phyloP scores from a whole-genome alignment of 2,113 vertebrate species.

The Andinoacara biseriatus region DNA sequence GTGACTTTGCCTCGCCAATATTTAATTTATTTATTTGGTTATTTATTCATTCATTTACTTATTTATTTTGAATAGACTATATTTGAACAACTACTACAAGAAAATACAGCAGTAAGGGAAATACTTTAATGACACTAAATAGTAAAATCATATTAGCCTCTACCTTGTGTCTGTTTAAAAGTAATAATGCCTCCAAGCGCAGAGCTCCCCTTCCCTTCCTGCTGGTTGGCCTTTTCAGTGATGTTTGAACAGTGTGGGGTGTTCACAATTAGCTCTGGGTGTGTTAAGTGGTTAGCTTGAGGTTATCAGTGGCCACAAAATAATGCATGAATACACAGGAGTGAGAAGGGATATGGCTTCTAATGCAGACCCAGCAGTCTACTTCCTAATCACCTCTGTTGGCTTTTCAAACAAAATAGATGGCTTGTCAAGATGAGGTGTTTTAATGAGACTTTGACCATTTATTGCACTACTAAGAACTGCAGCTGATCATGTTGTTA shows the following conservation, averaged over 20 bases:
- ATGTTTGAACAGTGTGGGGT: slow-evolving; percentile 12
- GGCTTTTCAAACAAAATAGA: neutral
- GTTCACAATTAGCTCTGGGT: slow-evolving; percentile 14
- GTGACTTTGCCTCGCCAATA: neutral
- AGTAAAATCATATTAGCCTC: neutral
- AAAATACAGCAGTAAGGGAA: neutral
- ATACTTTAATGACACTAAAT: neutral
- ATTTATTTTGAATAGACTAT: neutral
- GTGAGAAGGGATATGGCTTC: neutral
- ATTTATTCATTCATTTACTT: neutral
- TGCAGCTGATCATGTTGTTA: neutral
- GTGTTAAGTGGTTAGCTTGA: neutral
- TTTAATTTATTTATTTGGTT: neutral
- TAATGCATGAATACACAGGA: neutral
- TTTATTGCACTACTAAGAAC: neutral
- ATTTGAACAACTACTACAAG: neutral
- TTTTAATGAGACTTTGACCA: neutral
- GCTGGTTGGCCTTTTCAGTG: slow-evolving; percentile 55
- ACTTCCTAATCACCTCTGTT: neutral
- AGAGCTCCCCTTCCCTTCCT: slow-evolving; percentile 4
- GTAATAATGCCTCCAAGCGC: neutral
- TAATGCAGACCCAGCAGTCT: neutral
- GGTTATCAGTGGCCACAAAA: neutral
- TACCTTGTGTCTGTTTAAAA: neutral
- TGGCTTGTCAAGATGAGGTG: neutral